These are phyloP conservation scores for Entomyzon cyanotis DNA, from an alignment of 2,113 vertebrate species.

Conservation along the genomic window DNA sequence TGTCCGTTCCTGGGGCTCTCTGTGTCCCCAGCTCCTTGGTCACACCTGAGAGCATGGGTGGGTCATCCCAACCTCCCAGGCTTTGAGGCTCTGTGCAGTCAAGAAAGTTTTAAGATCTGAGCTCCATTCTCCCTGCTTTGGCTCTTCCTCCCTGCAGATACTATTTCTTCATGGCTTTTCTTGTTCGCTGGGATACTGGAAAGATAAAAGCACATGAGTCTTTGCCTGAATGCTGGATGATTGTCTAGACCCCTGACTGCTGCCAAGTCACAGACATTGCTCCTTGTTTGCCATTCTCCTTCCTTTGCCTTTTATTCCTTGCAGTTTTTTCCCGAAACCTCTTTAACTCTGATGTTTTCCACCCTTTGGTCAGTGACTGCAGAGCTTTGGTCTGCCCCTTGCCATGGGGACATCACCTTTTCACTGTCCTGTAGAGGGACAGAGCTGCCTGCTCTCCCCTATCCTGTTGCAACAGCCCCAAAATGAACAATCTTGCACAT, in stretches of 20 bases:
- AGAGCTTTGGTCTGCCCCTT: background rate
- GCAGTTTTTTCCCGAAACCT: background rate
- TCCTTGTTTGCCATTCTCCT: conserved; percentile 29
- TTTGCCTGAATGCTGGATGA: conserved; percentile 46
- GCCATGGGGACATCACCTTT: background rate
- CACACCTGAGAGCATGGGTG: background rate
- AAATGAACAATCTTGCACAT: background rate
- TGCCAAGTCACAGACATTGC: conserved; percentile 44
- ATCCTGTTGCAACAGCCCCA: background rate
- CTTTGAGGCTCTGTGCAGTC: background rate
- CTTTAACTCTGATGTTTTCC: background rate
- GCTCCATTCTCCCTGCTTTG: background rate
- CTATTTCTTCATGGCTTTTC: conserved; percentile 44
- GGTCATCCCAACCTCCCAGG: background rate
- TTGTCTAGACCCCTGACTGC: background rate
- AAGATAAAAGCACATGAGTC: conserved; percentile 30
- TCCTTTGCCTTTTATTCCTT: conserved; percentile 24
- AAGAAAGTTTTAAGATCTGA: background rate
- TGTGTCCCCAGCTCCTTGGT: background rate
- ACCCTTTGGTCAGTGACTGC: background rate
- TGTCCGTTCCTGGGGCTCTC: background rate
- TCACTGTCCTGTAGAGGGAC: background rate
- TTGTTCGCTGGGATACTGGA: background rate
- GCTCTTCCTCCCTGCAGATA: background rate
- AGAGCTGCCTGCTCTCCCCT: background rate